Evolutionary conservation across 2,113 vertebrate genomes (phyloP).

Genomic region (Daubentonia madagascariensis): DNA sequence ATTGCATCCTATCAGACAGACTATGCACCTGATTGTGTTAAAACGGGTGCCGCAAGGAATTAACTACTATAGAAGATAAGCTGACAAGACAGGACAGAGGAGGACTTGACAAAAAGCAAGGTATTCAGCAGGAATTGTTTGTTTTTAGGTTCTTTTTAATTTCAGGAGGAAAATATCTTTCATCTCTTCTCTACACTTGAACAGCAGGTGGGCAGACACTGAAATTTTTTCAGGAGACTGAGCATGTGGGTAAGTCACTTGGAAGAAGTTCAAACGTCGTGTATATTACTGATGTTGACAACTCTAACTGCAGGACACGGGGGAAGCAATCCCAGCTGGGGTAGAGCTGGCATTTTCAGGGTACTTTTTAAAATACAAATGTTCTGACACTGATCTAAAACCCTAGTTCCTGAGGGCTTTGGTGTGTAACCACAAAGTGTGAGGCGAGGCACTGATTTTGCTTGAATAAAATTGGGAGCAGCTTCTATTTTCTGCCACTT

Average conservation of each 20-base stretch:
- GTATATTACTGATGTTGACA: constrained; percentile 65
- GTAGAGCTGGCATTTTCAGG: constrained; percentile 36
- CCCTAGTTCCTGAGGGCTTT: constrained; percentile 46
- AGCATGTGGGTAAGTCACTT: constrained; percentile 21
- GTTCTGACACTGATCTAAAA: constrained; percentile 41
- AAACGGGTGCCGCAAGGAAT: not conserved
- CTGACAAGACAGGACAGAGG: accelerated
- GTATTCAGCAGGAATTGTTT: not conserved
- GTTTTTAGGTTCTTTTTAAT: constrained; percentile 45
- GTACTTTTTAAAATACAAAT: constrained; percentile 43
- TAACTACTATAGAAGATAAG: not conserved
- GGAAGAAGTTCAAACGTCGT: constrained; percentile 65
- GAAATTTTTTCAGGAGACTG: constrained; percentile 64
- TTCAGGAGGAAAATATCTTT: constrained; percentile 39
- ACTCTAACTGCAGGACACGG: constrained; percentile 23
- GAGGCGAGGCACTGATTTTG: constrained; percentile 53
- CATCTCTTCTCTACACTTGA: constrained; percentile 58
- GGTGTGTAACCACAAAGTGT: constrained; percentile 59
- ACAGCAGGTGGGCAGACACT: constrained; percentile 57
- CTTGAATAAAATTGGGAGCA: constrained; percentile 52
- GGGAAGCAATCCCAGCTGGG: constrained; percentile 4
- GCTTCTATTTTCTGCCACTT: constrained; percentile 49
- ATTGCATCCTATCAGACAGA: not conserved
- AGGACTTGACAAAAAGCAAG: not conserved
- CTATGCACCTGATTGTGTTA: not conserved